Base-by-base conservation (phyloP, 1,140 invertebrate species). In the Sinonovacula constricta region DNA sequence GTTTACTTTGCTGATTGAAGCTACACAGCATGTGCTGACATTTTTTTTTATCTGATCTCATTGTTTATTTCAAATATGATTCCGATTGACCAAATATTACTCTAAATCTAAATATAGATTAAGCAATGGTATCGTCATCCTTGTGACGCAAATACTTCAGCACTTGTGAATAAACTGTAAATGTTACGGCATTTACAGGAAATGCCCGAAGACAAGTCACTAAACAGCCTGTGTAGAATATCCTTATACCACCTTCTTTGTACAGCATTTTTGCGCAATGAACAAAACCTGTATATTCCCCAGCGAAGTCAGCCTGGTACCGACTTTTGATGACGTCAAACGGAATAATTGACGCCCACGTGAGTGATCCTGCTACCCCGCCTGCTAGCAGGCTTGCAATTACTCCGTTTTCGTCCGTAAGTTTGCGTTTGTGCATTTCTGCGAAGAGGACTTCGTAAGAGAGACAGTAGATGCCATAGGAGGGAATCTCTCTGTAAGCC, bases 401-500 rank as follows among this genome's bases (percentile, higher is more conserved):
- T 18, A 87, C 56, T 7, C 83, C 84, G 3, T 72, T 71, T 15
- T 70, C 57, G 60, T 82, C 82, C 28, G 81, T 75, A 45, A 71
- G 62, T 15, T 68, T 63, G 15, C 70, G 54, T 22, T 68, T 22
- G 34, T 78, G 70, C 69, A 84, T 69, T 22, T 71, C 53, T 4
- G 74, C 53, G 26, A 39, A 80, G 2, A 88, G 28, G 57, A 87
- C 86, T 76, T 94, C 93, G 88, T 94, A 95, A 22, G 92, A 88
- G 22, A 94, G 80, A 84, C 93, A 93, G 85, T 95, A 95, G 24
- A 94, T 85, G 31, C 94, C 93, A 88, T 92, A 94, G 2, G 93
- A 92, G 18, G 93, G 91, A 39, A 93, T 90, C 88, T 95, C 94
- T 24, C 86, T 53, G 24, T 56, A 68, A 0, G 74, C 78, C 70